These are phyloP conservation scores for Oryzias javanicus DNA, from an alignment of 2,113 vertebrate genomes.

Conservation along the genomic window DNA sequence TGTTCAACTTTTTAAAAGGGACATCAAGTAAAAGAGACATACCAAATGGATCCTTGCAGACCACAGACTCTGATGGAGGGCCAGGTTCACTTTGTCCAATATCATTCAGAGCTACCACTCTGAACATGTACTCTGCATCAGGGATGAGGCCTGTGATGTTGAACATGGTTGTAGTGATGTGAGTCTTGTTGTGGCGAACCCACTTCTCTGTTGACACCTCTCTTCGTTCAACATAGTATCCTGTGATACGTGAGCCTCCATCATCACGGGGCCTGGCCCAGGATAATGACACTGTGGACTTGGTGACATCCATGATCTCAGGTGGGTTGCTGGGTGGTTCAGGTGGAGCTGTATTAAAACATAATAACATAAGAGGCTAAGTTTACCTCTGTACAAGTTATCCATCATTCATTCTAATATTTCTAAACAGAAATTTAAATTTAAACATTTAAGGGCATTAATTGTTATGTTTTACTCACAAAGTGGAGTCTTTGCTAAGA, in stretches of 20 bases:
- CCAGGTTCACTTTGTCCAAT: constrained; percentile 92
- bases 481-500: constrained; percentile 92
- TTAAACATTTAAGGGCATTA: no score
- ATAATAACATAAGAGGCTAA: neutral
- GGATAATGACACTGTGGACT: constrained; percentile 87
- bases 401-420: no score
- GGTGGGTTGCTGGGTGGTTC: constrained; percentile 95
- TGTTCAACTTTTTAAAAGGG: no score
- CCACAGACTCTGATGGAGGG: constrained; percentile 85
- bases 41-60: constrained; percentile 99
- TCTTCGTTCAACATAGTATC: constrained; percentile 94
- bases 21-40: constrained; percentile 49
- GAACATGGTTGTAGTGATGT: constrained; percentile 98
- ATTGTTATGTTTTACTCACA: constrained; percentile 80
- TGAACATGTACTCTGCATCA: constrained; percentile 96
- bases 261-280: constrained; percentile 96
- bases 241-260: constrained; percentile 93
- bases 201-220: constrained; percentile 96
- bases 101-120: constrained; percentile 94
- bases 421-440: no score
- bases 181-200: constrained; percentile 96
- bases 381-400: neutral
- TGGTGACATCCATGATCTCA: constrained; percentile 93
- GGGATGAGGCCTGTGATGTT: constrained; percentile 93
- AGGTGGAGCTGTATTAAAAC: constrained; percentile 81